Conservation (phyloP, 2,888 invertebrate genomes). For the Clostera curtula region DNA sequence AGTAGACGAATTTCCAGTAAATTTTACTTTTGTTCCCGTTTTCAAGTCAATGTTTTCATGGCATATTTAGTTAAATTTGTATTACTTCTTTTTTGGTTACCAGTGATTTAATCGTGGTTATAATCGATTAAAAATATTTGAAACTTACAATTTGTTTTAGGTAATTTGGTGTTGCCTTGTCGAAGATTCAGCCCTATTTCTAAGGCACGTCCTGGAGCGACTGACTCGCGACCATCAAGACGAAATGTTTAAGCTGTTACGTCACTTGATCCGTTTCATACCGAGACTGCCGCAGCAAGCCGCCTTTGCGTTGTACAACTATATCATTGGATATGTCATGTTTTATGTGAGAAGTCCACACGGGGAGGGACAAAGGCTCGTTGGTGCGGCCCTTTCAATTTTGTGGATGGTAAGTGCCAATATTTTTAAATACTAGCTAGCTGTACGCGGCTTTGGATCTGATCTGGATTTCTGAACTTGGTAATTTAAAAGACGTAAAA, state of each 20-base stretch:
- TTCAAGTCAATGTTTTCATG: too few relatives aligned
- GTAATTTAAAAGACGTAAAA: too few relatives aligned
- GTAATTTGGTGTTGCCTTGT: conserved; percentile 98
- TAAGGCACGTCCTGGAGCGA: conserved; percentile 96
- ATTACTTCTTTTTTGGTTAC: too few relatives aligned
- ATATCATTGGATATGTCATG: conserved; percentile 99
- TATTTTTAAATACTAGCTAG: neutral
- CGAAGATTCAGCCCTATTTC: conserved; percentile 96
- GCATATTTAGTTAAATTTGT: too few relatives aligned
- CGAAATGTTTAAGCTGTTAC: conserved; percentile 92
- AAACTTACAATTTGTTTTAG: conserved; percentile 45
- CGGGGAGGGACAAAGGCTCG: conserved; percentile 95
- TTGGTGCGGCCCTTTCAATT: conserved; percentile 95
- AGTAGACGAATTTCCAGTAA: too few relatives aligned
- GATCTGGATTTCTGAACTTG: too few relatives aligned
- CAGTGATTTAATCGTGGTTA: too few relatives aligned
- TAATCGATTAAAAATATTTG: too few relatives aligned
- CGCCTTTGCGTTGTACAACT: conserved; percentile 98
- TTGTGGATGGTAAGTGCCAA: conserved; percentile 92
- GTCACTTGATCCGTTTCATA: conserved; percentile 94
- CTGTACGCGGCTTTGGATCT: neutral
- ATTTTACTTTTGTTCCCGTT: too few relatives aligned
- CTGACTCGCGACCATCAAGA: conserved; percentile 95
- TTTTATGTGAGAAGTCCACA: conserved; percentile 98
- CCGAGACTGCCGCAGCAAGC: conserved; percentile 96